Evolutionary conservation across 1,140 invertebrate genomes (phyloP).

Genomic region (Wiebesia pumilae): DNA sequence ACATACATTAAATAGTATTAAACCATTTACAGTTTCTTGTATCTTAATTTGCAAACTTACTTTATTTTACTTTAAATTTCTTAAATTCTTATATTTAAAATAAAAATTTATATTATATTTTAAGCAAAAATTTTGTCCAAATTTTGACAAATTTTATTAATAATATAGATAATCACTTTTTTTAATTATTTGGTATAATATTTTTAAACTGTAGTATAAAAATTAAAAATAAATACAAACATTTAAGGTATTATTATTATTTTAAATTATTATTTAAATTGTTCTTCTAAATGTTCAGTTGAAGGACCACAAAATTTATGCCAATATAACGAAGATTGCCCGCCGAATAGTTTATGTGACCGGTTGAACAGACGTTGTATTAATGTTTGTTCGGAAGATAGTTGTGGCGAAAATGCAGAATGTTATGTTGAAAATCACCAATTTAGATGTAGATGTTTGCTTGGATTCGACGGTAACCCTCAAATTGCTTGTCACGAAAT

Average conservation of each 20-base stretch:
- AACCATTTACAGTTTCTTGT: too few species aligned
- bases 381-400: conserved; percentile 87
- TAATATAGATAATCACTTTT: neutral
- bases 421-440: conserved; percentile 86
- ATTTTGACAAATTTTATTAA: neutral
- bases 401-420: conserved; percentile 89
- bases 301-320: conserved; percentile 82
- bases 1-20: too few species aligned
- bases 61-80: neutral
- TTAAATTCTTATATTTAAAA: too few species aligned
- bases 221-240: neutral
- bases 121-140: too few species aligned
- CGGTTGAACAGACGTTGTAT: conserved; percentile 87
- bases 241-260: neutral
- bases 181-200: neutral
- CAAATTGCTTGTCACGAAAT: conserved; percentile 82
- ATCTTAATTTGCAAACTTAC: too few species aligned
- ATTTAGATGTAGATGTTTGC: conserved; percentile 85
- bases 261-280: neutral
- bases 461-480: conserved; percentile 86
- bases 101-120: neutral
- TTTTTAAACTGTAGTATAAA: neutral
- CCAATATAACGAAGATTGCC: conserved; percentile 93
- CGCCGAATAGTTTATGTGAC: conserved; percentile 87
- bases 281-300: conserved; percentile 73